Evolutionary conservation across 2,888 invertebrate species (phyloP).

Genomic region (Epinotia ramella): DNA sequence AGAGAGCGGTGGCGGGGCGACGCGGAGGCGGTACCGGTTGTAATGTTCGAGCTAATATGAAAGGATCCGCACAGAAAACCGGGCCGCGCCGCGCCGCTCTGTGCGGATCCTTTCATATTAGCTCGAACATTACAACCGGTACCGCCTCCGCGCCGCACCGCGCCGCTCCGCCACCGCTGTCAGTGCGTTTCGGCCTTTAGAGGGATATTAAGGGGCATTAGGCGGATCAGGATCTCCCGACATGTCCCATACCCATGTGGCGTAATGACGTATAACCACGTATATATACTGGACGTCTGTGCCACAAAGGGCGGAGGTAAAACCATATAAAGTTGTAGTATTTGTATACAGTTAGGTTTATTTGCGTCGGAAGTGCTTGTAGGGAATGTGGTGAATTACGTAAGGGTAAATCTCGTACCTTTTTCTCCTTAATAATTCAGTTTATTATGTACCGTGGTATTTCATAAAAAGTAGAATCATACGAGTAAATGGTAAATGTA

Average conservation of each 20-base stretch:
- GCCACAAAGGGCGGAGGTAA: slow-evolving; percentile 11
- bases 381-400: neutral
- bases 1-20: too few relatives aligned
- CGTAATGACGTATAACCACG: slow-evolving; percentile 23
- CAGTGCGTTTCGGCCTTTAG: too few relatives aligned
- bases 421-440: neutral
- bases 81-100: too few relatives aligned
- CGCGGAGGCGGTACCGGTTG: too few relatives aligned
- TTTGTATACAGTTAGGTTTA: slow-evolving; percentile 10
- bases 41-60: too few relatives aligned
- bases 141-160: too few relatives aligned
- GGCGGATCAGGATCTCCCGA: slow-evolving; percentile 45
- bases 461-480: too few relatives aligned
- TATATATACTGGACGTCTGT: neutral
- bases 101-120: too few relatives aligned
- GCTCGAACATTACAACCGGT: too few relatives aligned
- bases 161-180: too few relatives aligned
- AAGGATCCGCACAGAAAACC: too few relatives aligned
- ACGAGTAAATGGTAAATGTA: too few relatives aligned
- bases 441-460: neutral
- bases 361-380: neutral
- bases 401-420: neutral
- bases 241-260: slow-evolving; percentile 32
- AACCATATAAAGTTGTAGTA: slow-evolving; percentile 11
- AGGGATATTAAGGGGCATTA: slow-evolving; percentile 53